Evolutionary conservation across 2,113 vertebrate species (phyloP), one percentile per base, ranked within the genome.

Genomic region (Trichechus manatus): DNA sequence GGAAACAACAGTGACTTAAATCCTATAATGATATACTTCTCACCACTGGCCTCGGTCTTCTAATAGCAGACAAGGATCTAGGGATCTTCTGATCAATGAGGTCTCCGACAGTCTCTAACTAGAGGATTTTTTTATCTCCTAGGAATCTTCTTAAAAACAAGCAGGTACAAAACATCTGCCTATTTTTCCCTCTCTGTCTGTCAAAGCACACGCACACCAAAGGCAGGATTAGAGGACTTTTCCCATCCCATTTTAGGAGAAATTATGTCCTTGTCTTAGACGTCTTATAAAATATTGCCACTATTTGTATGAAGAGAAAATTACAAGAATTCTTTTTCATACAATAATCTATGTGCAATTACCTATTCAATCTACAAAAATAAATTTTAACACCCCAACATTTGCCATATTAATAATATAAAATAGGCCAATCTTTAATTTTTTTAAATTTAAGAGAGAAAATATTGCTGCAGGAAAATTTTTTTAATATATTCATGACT

Each of bases 281-380:
- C 17, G 80, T 80, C 56, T 50, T 88, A 88, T 53, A 64, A 53
- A 92, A 80, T 66, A 89, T 3, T 36, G 44, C 11, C 20, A 80
- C 19, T 79, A 64, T 22, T 11, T 97, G 13, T 81, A 63, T 90
- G 27, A 27, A 81, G 79, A 84, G 72, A 89, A 96, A 68, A 25
- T 78, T 88, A 33, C 0, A 74, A 63, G 72, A 85, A 86, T 44
- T 31, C 27, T 85, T 72, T 61, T 78, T 56, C 87, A 87, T 39
- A 47, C 2, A 87, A 42, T 2, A 44, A 4, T 33, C 53, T 31
- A 50, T 64, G 29, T 66, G 9, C 66, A 59, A 95, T 44, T 87
- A 87, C 33, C 44, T 70, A 53, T 63, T 63, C 92, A 96, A 84
- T 92, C 61, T 88, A 91, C 42, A 88, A 88, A 92, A 92, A 44